Conservation (phyloP, 2,888 invertebrate genomes). For the Lepetodrilus schrolli region DNA sequence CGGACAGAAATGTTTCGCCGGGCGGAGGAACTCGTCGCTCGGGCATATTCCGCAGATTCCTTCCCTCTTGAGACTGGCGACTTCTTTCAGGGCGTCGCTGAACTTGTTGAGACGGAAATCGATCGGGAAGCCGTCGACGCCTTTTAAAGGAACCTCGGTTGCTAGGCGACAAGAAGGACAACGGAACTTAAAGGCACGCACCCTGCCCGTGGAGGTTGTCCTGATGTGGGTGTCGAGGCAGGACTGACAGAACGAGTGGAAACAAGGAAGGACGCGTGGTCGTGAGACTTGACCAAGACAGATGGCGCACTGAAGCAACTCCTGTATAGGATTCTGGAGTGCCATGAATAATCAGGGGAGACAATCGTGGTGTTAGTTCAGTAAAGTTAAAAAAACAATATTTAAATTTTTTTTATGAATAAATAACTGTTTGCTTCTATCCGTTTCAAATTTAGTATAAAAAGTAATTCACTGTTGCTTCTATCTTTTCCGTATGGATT, state of each 20-base stretch:
- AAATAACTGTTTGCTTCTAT: too few species aligned
- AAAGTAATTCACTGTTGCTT: too few species aligned
- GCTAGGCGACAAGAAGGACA: conserved; percentile 48
- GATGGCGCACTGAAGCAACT: conserved; percentile 48
- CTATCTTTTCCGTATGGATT: too few species aligned
- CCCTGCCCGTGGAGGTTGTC: background rate
- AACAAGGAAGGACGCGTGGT: conserved; percentile 47
- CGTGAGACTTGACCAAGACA: conserved; percentile 43
- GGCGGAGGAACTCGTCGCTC: background rate
- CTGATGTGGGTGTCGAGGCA: conserved; percentile 44
- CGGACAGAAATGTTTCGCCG: conserved; percentile 40
- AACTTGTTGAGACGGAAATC: conserved; percentile 48
- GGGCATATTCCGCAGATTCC: conserved; percentile 39
- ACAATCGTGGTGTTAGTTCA: background rate
- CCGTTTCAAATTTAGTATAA: too few species aligned
- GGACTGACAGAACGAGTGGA: conserved; percentile 48
- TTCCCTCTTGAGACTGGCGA: conserved; percentile 9
- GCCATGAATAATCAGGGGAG: background rate
- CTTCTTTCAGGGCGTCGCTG: conserved; percentile 36
- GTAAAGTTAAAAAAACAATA: too few species aligned
- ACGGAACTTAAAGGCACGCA: conserved; percentile 31
- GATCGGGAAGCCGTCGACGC: conserved; percentile 42
- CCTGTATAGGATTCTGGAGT: conserved; percentile 33
- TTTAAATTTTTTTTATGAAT: too few species aligned
- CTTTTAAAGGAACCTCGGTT: conserved; percentile 36